Evolutionary conservation across 2,888 invertebrate species (phyloP), one percentile per base, ranked within the genome.

Genomic region (Pyrrhosoma nymphula): DNA sequence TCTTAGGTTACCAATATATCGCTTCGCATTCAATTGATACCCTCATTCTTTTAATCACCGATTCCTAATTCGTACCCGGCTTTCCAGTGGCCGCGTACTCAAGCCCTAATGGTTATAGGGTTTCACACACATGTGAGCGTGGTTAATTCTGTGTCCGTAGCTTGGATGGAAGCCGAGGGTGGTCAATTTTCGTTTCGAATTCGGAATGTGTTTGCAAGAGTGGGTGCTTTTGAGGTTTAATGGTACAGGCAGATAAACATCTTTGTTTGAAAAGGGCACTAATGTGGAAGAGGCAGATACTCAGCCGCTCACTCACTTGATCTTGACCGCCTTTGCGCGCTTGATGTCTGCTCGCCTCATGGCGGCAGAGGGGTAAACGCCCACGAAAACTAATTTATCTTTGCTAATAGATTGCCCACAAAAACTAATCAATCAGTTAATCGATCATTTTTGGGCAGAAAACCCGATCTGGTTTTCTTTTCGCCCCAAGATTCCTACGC

Each of bases 221-320:
- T 23, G n/a, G 69, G n/a, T 4, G 47, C 12, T 47, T 14, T 56
- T n/a, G 16, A 56, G 16, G 56, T 56, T 20, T 56, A 88, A 60
- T 56, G 90, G 90, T 56, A 30, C 90, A 47, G 90, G 90, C 56
- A 55, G 90, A 90, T 90, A 56, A 56, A n/a, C 56, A 55, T 88
- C 88, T 88, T 69, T 26, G n/a, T n/a, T 23, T 20, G 69, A 10
- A 69, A n/a, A 47, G 56, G 90, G 90, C n/a, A 56, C 10, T 20
- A 56, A 56, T 18, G 35, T 56, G 23, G 60, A 60, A 90, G 90
- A 90, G 56, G 56, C 20, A 90, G 56, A 60, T n/a, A n/a, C 90
- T 47, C 47, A 8, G 8, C 47, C 47, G 8, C 47, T n/a, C n/a
- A n/a, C n/a, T n/a, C n/a, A n/a, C 47, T 47, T 47, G 4, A 47